Evolutionary conservation across 1,140 invertebrate genomes (phyloP), one percentile per base, ranked within the genome.

Genomic region (Bemisia tabaci): DNA sequence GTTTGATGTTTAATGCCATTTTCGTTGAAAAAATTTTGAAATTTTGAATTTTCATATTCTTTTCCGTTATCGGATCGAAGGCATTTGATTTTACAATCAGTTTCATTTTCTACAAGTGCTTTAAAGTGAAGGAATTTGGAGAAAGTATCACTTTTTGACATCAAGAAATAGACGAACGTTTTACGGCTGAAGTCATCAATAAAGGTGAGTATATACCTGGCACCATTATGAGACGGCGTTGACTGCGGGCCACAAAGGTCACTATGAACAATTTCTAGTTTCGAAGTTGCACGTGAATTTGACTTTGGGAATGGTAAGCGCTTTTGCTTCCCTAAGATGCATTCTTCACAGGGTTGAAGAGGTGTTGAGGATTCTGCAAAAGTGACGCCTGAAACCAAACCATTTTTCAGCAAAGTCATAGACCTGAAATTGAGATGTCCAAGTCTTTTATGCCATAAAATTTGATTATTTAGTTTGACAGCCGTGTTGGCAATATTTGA

Each of bases 201-300:
- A 48, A 81, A 77, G 0, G 79, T 77, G 0, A 79, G 26, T 33
- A 78, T 75, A 68, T 79, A 81, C 12, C 64, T 65, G 5, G 73
- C 72, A 21, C 73, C 74, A 26, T 76, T 75, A 26, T 75, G 59
- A 1, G 75, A 77, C 23, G 22, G 63, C 5, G 71, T 66, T n/a
- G 75, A 71, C 75, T 81, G 77, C 17, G 76, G 78, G 24, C 79
- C 79, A 66, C 74, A 77, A 0, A 80, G 64, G 68, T 80, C 79
- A 26, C 62, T 65, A 58, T 70, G 72, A 26, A 70, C 21, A 11
- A 63, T 23, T 64, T 70, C 69, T 22, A 67, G 59, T 48, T 48
- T 48, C 17, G 5, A 5, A 9, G 5, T 48, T 9, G 33, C 33
- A 9, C 33, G 5, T 48, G 33, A 48, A 17, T 17, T 17, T 9